These are phyloP conservation scores for Sorex fumeus DNA, from an alignment of 2,113 vertebrate genomes.

Conservation along the genomic window DNA sequence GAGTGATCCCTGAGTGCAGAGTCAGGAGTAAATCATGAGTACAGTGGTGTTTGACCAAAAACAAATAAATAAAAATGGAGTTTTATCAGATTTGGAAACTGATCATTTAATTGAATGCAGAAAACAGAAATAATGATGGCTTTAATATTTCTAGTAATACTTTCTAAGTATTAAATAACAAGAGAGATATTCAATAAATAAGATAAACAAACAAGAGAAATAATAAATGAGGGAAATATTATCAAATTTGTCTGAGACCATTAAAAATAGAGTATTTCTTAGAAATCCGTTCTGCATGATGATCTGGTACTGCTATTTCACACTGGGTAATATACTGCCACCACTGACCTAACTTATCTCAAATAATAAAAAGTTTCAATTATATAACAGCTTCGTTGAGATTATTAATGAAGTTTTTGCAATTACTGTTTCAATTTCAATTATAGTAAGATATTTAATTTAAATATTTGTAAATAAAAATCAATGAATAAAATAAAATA, in stretches of 20 bases:
- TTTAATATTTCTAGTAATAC: background rate
- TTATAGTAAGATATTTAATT: too few species aligned
- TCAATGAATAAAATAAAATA: too few species aligned
- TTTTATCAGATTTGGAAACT: background rate
- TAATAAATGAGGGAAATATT: background rate
- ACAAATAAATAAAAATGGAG: background rate
- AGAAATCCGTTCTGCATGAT: background rate
- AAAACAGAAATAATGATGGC: background rate
- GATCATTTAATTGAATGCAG: constrained; percentile 8
- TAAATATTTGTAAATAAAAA: too few species aligned
- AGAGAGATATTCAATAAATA: too few species aligned
- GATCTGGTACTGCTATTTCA: background rate
- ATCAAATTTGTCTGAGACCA: background rate
- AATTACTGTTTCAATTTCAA: background rate
- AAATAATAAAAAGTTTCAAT: background rate
- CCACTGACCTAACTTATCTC: accelerated
- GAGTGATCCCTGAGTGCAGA: too few species aligned
- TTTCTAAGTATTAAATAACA: background rate
- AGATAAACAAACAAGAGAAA: too few species aligned
- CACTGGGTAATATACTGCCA: too few species aligned
- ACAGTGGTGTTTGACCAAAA: too few species aligned
- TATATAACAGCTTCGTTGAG: too few species aligned
- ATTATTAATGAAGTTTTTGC: too few species aligned
- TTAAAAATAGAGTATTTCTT: background rate
- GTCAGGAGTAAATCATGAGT: too few species aligned